phyloP scores from a whole-genome alignment of 2,113 vertebrate species.

The Calonectris borealis region DNA sequence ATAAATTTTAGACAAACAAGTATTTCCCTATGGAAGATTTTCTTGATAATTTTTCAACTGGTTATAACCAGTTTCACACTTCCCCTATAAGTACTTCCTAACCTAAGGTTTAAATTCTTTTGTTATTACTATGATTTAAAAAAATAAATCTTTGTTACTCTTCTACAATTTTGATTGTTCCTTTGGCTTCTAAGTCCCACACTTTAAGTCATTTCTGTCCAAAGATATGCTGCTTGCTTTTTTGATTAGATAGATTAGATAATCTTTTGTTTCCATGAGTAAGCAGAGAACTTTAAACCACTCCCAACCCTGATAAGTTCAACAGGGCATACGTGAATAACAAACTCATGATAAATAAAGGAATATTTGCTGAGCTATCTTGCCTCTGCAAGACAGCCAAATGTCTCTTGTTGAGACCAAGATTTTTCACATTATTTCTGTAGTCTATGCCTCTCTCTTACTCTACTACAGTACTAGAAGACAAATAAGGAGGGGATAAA shows the following conservation, averaged over 20 bases:
- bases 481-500: not conserved
- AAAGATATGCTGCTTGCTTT: not conserved
- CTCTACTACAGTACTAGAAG: not conserved
- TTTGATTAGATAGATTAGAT: not conserved
- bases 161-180: not conserved
- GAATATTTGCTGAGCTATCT: not conserved
- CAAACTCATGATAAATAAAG: not conserved
- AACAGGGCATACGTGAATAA: not conserved
- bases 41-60: not conserved
- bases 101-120: not conserved
- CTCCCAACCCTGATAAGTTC: fast-evolving
- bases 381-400: not conserved
- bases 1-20: not conserved
- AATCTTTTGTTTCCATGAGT: not conserved
- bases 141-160: not conserved
- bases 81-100: not conserved
- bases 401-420: not conserved
- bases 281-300: not conserved
- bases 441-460: not conserved
- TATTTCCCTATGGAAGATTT: not conserved
- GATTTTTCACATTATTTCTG: not conserved
- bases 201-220: not conserved
- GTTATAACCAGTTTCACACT: not conserved
- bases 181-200: not conserved
- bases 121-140: not conserved